Percentiles rank a stretch among this genome's conserved stretches.
phyloP scores from a whole-genome alignment of 2,113 vertebrate species.

The Colistium nudipinnis region DNA sequence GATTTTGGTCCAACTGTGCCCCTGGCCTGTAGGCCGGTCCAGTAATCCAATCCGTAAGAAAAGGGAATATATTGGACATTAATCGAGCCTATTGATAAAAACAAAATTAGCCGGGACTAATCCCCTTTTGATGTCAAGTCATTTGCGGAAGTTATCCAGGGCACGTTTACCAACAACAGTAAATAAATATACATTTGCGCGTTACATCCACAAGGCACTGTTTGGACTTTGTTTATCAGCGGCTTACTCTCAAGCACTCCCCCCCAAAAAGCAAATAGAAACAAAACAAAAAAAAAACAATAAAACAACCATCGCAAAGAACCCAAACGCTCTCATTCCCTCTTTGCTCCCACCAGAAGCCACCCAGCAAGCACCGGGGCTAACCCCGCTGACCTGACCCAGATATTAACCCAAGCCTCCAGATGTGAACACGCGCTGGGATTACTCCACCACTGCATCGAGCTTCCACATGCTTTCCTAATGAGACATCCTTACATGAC shows the following conservation, averaged over 20 bases:
- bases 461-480: slow-evolving; percentile 78
- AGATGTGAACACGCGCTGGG: slow-evolving; percentile 79
- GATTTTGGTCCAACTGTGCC: background rate
- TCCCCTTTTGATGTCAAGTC: slow-evolving; percentile 36
- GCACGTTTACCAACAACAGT: slow-evolving; percentile 26
- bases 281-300: background rate
- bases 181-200: slow-evolving; percentile 10
- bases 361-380: slow-evolving; percentile 66
- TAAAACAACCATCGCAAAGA: slow-evolving; percentile 13
- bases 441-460: slow-evolving; percentile 78
- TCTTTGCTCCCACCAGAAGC: slow-evolving; percentile 61
- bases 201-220: background rate
- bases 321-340: slow-evolving; percentile 40
- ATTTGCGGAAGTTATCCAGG: slow-evolving; percentile 30
- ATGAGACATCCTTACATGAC: slow-evolving; percentile 78
- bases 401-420: slow-evolving; percentile 83
- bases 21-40: background rate
- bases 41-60: slow-evolving; percentile 13
- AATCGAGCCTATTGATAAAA: slow-evolving; percentile 19
- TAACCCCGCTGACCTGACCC: slow-evolving; percentile 81
- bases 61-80: background rate
- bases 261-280: slow-evolving; percentile 3
- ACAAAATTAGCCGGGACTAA: slow-evolving; percentile 30
- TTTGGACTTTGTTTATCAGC: slow-evolving; percentile 37
- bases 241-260: slow-evolving; percentile 15